phyloP scores from a whole-genome alignment of 2,888 invertebrate species.

The Alviniconcha strummeri region DNA sequence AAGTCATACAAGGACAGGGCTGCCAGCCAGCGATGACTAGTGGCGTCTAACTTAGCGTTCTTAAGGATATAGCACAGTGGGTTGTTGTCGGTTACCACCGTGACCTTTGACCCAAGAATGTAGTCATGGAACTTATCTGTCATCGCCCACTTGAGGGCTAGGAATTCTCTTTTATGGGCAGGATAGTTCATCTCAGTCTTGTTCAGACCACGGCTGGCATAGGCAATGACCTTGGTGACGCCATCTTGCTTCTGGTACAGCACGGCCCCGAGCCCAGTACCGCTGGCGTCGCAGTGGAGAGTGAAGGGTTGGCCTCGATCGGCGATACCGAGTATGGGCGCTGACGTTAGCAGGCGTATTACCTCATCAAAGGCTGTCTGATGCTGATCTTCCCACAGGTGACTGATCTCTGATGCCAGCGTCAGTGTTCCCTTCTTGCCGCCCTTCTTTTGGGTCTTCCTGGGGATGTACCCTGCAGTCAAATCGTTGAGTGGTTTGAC shows the following conservation, averaged over 20 bases:
- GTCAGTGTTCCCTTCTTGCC: too few species aligned
- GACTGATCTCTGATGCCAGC: too few species aligned
- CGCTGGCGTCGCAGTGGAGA: constrained; percentile 39
- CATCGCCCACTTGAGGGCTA: constrained; percentile 41
- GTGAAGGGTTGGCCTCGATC: constrained; percentile 36
- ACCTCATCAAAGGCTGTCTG: constrained; percentile 18
- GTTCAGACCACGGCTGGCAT: constrained; percentile 38
- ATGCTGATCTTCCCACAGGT: constrained; percentile 21
- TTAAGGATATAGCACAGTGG: constrained; percentile 19
- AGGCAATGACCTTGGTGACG: constrained; percentile 34
- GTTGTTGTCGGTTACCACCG: constrained; percentile 23
- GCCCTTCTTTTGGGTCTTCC: too few species aligned
- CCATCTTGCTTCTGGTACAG: constrained; percentile 37
- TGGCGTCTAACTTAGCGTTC: constrained; percentile 15
- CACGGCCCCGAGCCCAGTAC: constrained; percentile 38
- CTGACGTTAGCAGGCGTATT: not conserved
- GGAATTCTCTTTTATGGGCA: constrained; percentile 41
- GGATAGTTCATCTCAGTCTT: constrained; percentile 39
- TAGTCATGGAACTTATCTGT: constrained; percentile 36
- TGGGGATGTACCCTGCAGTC: too few species aligned
- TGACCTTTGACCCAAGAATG: too few species aligned
- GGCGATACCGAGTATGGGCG: constrained; percentile 8
- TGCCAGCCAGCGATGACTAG: not conserved
- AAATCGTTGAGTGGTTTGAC: too few species aligned
- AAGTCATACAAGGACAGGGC: not conserved